A percentile compares a stretch with the other conserved stretches of the same genome.
phyloP scores from a whole-genome alignment of 2,113 vertebrate genomes.

The Leptobrachium ailaonicum region DNA sequence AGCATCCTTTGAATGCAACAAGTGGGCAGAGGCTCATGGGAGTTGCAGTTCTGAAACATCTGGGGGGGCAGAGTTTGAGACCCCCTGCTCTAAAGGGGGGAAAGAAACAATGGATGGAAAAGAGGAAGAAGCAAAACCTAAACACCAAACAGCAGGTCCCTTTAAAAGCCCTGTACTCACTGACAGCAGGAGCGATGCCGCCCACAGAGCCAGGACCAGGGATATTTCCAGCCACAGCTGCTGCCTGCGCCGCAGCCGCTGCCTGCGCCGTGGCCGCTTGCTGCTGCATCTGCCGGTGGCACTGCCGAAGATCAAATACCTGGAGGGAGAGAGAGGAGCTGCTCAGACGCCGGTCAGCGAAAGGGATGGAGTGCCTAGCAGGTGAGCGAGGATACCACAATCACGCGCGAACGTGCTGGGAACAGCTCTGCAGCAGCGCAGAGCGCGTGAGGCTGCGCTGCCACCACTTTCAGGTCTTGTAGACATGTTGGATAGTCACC shows the following conservation, averaged over 20 bases:
- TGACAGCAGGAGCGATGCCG: conserved; percentile 92
- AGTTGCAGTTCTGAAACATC: too few relatives aligned
- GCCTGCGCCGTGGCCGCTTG: conserved; percentile 88
- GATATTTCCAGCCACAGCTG: conserved; percentile 90
- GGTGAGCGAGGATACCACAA: too few relatives aligned
- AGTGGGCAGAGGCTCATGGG: too few relatives aligned
- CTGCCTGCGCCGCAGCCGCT: conserved; percentile 88
- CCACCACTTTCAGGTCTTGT: background rate
- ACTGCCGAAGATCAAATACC: conserved; percentile 80
- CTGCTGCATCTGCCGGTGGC: conserved; percentile 81
- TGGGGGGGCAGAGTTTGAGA: too few relatives aligned
- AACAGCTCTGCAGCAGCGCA: background rate
- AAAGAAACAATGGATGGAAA: too few relatives aligned
- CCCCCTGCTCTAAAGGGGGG: too few relatives aligned
- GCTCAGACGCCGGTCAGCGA: background rate
- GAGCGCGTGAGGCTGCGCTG: background rate
- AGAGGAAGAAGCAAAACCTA: too few relatives aligned
- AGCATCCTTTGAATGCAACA: too few relatives aligned
- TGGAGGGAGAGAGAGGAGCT: conserved; percentile 24
- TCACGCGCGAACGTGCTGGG: background rate
- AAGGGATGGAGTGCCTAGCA: too few relatives aligned
- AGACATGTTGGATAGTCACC: conserved; percentile 52
- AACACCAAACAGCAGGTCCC: background rate
- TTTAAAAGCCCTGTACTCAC: conserved; percentile 69
- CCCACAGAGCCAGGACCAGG: conserved; percentile 92